Base-by-base conservation (phyloP, 35 echinoderm and acorn worm species). In the Ptychodera flava region DNA sequence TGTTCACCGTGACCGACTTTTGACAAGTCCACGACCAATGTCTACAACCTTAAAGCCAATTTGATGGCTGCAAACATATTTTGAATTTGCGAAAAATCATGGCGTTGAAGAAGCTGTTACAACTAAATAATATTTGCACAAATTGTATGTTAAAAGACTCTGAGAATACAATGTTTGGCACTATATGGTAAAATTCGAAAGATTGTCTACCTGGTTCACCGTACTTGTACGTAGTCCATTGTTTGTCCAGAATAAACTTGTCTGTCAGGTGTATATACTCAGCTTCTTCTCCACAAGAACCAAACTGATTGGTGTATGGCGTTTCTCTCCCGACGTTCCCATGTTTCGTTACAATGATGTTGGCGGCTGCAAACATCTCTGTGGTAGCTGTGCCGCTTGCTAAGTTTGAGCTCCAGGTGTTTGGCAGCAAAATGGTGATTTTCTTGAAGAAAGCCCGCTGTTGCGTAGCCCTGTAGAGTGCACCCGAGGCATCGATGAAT, bases 401-500 rank as follows among this genome's bases (percentile, higher is more conserved):
- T 29, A 29, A 27, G 28, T 38, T 34, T 0, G 16, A 28, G n/a
- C 52, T 16, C 88, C 88, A 90, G 0, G 88, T 36, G 28, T 78
- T 78, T 1, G 82, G 88, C 28, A 90, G 53, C 12, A 90, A 36
- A 35, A 90, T 85, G n/a, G 78, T 90, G 78, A 90, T 90, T 16
- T 81, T 33, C 28, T 90, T 79, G 80, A 80, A 90, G 30, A 85
- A 90, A 10, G 83, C 88, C 2, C 83, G 88, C 15, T 78, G 31
- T 16, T 80, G 84, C 32, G 81, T 90, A 34, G 88, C 88, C 2
- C 30, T 28, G 77, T 38, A 90, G 0, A 90, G 77, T 35, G 28
- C 76, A 30, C 0, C 0, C 16, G 88, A 90, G 36, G 52, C 88
- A 28, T 36, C 35, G 29, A 81, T 90, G 29, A 85, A 90, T 34